Base-by-base conservation (phyloP, 2,113 vertebrate genomes). In the Nibea albiflora region DNA sequence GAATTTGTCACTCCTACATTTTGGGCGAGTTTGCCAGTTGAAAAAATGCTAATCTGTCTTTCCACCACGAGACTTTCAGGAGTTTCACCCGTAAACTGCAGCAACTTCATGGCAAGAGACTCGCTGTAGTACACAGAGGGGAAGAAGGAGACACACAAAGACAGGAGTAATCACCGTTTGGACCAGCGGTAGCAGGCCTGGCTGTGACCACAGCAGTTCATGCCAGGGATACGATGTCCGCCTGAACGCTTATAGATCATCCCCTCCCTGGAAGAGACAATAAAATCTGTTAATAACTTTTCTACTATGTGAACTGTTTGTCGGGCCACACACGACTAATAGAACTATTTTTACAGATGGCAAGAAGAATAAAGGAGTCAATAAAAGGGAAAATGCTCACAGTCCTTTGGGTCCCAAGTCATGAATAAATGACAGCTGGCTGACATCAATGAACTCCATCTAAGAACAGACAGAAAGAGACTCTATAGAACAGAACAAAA, bases 321-420 rank as follows among this genome's bases (percentile, higher is more conserved):
- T 39, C 14, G 28, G 28, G 46, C 49, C 70, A 60, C 35, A 60
- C 26, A 26, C 8, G 14, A 64, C 49, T 44, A 12, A 39, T 1
- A 26, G 8, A 10, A 50, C 5, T 31, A 20, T 49, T 61, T 62
- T 16, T 44, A 54, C 16, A 63, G 49, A 47, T 64, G 28, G 24
- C 49, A 7, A 4, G 11, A 22, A 31, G 56, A 35, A 31, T 19
- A 52, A 42, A 8, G 1, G 1, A 44, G 10, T 49, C 35, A 2
- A 26, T 75, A 19, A 54, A 80, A 24, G 49, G 77, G 50, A 54
- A 44, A 80, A 46, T 94, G 19, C 98, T 98, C 92, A 99, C 98
- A 99, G 96, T 96, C 98, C 98, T 94, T 99, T 99, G 0, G 98
- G 98, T 91, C 98, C 98, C 93, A 99, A 91, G 76, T 99, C 97